Evolutionary conservation across 2,888 invertebrate genomes (phyloP).

Genomic region (Leucania comma): DNA sequence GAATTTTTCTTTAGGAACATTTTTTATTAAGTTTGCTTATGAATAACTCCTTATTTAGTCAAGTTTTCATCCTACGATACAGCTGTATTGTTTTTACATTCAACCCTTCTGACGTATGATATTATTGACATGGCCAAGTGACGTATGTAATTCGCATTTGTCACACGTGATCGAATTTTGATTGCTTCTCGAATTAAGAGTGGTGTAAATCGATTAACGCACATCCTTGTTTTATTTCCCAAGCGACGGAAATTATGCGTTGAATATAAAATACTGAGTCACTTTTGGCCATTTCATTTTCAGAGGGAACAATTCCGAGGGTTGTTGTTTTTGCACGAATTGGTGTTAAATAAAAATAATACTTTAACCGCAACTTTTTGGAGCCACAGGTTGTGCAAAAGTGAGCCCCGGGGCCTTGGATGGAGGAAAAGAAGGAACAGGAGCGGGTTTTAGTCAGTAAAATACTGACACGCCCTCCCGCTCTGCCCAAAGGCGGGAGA

Average conservation of each 20-base stretch:
- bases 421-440: no score
- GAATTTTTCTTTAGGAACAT: conserved; percentile 9
- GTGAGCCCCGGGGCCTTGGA: no score
- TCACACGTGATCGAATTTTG: conserved; percentile 53
- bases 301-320: neutral
- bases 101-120: conserved; percentile 8
- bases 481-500: no score
- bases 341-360: conserved; percentile 17
- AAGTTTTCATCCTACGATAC: neutral
- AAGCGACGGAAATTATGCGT: conserved; percentile 16
- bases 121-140: conserved; percentile 22
- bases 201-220: conserved; percentile 49
- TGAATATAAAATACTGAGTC: conserved; percentile 30
- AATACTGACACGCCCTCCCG: no score
- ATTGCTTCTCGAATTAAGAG: conserved; percentile 58
- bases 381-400: no score
- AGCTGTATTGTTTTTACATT: conserved; percentile 3
- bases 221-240: conserved; percentile 52
- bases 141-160: conserved; percentile 52
- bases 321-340: neutral
- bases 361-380: neutral
- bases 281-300: conserved; percentile 10
- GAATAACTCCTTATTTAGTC: conserved; percentile 4
- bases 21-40: conserved; percentile 7
- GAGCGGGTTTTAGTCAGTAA: no score